Conservation (phyloP, 2,888 invertebrate genomes). For the Callinectes sapidus region DNA sequence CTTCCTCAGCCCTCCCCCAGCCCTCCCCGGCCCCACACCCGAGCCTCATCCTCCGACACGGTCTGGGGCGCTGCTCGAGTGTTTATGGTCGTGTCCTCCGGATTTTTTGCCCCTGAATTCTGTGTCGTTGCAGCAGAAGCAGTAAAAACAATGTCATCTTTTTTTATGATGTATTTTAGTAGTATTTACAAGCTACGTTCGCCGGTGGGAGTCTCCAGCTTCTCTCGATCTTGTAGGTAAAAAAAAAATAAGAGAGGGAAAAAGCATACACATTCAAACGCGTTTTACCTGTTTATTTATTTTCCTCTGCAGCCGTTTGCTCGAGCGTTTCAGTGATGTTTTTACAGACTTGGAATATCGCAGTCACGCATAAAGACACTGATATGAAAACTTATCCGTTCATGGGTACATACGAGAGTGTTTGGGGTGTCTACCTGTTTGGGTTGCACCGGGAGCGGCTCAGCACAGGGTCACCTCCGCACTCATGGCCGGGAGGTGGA, state of each 20-base stretch:
- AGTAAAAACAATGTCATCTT: constrained; percentile 28
- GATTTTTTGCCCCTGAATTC: neutral
- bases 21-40: neutral
- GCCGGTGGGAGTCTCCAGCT: neutral
- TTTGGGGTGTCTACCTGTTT: neutral
- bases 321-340: constrained; percentile 3
- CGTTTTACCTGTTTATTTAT: constrained; percentile 17
- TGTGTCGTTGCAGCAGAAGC: constrained; percentile 4
- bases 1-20: neutral
- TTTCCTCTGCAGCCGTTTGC: neutral
- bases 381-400: neutral
- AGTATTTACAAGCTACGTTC: constrained; percentile 8
- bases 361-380: neutral
- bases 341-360: neutral
- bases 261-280: constrained; percentile 1
- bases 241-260: neutral
- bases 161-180: constrained; percentile 26
- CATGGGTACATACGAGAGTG: neutral
- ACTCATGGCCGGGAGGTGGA: neutral
- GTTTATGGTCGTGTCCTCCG: neutral
- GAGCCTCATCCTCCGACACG: neutral
- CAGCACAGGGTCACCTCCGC: neutral
- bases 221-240: neutral
- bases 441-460: neutral
- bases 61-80: constrained; percentile 19